Percentiles rank a stretch among this genome's conserved stretches.
Evolutionary conservation across 2,888 invertebrate genomes (phyloP).

Genomic region (Ditylenchus weischeri): DNA sequence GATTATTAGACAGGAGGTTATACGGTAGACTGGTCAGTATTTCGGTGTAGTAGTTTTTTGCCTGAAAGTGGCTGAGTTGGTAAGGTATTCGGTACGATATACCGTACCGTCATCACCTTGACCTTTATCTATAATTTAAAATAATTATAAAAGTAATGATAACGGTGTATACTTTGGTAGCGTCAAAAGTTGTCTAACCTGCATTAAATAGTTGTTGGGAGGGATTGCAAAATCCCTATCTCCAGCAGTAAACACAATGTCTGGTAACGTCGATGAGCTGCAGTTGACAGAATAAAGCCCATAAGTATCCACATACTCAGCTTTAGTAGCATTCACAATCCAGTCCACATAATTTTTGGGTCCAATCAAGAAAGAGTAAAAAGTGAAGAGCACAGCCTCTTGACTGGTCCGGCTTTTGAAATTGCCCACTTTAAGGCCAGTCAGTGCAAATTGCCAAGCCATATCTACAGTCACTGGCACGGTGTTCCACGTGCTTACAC

Average conservation of each 20-base stretch:
- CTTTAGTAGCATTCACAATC: constrained; percentile 1
- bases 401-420: constrained; percentile 2
- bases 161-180: no score
- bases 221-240: constrained; percentile 4
- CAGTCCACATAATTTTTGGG: background rate
- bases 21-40: no score
- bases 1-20: no score
- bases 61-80: no score
- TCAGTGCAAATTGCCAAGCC: background rate
- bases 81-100: no score
- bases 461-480: background rate
- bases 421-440: constrained; percentile 3
- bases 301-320: background rate
- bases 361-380: background rate
- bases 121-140: no score
- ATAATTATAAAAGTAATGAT: no score
- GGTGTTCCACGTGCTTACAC: background rate
- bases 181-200: no score
- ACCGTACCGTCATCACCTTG: no score
- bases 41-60: no score
- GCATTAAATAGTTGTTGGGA: background rate
- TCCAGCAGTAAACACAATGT: constrained; percentile 4
- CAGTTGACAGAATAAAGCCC: background rate
- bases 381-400: constrained; percentile 2
- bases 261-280: background rate